Conservation (phyloP, 1,140 invertebrate genomes). For the Leptoteleia sp. region DNA sequence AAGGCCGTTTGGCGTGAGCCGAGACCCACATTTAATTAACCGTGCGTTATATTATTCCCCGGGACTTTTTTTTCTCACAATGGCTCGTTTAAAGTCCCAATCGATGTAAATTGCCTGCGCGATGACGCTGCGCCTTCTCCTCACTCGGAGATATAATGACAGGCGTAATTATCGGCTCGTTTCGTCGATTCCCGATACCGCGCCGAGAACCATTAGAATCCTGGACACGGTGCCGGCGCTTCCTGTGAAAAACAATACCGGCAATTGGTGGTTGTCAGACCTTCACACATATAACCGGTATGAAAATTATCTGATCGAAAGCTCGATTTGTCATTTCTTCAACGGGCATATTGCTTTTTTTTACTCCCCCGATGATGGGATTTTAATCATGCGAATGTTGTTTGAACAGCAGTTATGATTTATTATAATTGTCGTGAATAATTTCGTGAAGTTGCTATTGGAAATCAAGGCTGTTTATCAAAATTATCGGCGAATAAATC, state of each 20-base stretch:
- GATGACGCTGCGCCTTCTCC: slow-evolving; percentile 73
- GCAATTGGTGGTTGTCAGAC: slow-evolving; percentile 66
- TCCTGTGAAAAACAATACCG: slow-evolving; percentile 70
- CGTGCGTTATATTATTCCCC: slow-evolving; percentile 7
- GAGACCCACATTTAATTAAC: slow-evolving; percentile 43
- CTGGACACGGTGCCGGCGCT: slow-evolving; percentile 32
- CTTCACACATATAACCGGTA: not conserved
- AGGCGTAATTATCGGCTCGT: slow-evolving; percentile 72
- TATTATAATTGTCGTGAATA: slow-evolving; percentile 18
- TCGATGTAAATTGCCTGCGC: slow-evolving; percentile 76
- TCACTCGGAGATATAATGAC: slow-evolving; percentile 72
- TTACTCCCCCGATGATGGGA: not conserved
- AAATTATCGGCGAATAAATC: too few relatives aligned
- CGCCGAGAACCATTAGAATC: slow-evolving; percentile 61
- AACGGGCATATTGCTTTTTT: slow-evolving; percentile 3
- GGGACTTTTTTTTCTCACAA: slow-evolving; percentile 46
- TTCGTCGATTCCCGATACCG: slow-evolving; percentile 69
- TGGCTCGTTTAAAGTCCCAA: slow-evolving; percentile 59
- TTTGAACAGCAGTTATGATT: slow-evolving; percentile 1
- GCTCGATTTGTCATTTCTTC: slow-evolving; percentile 29
- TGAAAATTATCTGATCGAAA: slow-evolving; percentile 39
- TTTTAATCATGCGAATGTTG: slow-evolving; percentile 23
- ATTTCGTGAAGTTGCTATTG: slow-evolving; percentile 3
- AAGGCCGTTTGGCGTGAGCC: slow-evolving; percentile 11
- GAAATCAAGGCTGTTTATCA: not conserved